A percentile compares a stretch with the other conserved stretches of the same genome.
phyloP scores from a whole-genome alignment of 2,113 vertebrate species.

The Rhinoderma darwinii region DNA sequence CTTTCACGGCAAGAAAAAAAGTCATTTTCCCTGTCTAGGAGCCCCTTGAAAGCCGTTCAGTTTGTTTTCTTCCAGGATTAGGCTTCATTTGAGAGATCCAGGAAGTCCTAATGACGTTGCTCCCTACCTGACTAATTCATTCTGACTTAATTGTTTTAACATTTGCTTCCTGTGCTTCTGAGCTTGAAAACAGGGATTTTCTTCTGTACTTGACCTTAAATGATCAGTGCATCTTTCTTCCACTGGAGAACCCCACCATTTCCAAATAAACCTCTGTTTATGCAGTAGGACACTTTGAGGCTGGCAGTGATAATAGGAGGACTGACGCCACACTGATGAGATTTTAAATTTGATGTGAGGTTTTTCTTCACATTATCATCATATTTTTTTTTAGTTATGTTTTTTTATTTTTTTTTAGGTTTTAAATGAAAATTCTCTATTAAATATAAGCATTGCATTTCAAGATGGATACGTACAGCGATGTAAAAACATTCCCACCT shows the following conservation, averaged over 20 bases:
- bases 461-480: not conserved
- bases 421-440: not conserved
- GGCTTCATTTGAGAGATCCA: slow-evolving; percentile 44
- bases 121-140: slow-evolving; percentile 59
- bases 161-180: slow-evolving; percentile 51
- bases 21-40: slow-evolving; percentile 18
- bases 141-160: slow-evolving; percentile 57
- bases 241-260: not conserved
- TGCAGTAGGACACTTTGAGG: not conserved
- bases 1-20: slow-evolving; percentile 14
- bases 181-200: slow-evolving; percentile 49
- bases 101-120: slow-evolving; percentile 51
- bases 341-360: too few species aligned
- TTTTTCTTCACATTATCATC: not conserved
- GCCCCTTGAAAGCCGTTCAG: slow-evolving; percentile 22
- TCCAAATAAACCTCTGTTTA: not conserved
- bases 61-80: slow-evolving; percentile 35
- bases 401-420: not conserved
- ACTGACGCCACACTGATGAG: not conserved
- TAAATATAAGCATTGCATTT: not conserved
- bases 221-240: slow-evolving; percentile 8
- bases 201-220: slow-evolving; percentile 36
- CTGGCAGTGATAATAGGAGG: not conserved
- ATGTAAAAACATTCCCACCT: too few species aligned
- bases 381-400: not conserved